A percentile compares a stretch with the other conserved stretches of the same genome.
These are phyloP conservation scores for Patella pellucida DNA, from an alignment of 2,888 invertebrate genomes.

Conservation along the genomic window DNA sequence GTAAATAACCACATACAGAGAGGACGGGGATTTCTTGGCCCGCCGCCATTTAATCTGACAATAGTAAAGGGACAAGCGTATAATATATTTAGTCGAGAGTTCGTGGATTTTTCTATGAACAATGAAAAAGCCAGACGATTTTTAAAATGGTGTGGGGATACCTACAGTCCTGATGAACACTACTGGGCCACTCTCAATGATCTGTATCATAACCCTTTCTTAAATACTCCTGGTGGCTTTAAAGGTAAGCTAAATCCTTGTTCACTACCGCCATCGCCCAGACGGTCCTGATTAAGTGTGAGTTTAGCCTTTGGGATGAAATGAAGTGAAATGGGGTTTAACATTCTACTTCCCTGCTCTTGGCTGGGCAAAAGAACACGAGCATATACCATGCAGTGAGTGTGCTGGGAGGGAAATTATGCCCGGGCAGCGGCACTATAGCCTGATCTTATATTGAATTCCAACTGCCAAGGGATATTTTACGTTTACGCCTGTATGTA, in stretches of 20 bases:
- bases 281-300: too few relatives aligned
- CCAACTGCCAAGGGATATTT: too few relatives aligned
- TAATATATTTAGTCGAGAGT: slow-evolving; percentile 49
- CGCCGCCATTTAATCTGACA: slow-evolving; percentile 44
- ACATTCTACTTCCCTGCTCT: too few relatives aligned
- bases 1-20: slow-evolving; percentile 31
- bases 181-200: slow-evolving; percentile 61
- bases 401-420: too few relatives aligned
- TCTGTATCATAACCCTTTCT: slow-evolving; percentile 46
- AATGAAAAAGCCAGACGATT: slow-evolving; percentile 42
- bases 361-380: too few relatives aligned
- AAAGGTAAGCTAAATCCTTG: slow-evolving; percentile 32
- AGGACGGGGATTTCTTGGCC: slow-evolving; percentile 32
- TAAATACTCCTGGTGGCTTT: slow-evolving; percentile 53
- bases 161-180: slow-evolving; percentile 61
- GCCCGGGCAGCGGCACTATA: too few relatives aligned
- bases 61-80: slow-evolving; percentile 59
- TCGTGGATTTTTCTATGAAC: slow-evolving; percentile 51
- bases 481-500: too few relatives aligned
- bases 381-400: too few relatives aligned
- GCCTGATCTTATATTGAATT: too few relatives aligned
- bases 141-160: slow-evolving; percentile 52
- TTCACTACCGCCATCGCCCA: too few relatives aligned
- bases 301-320: too few relatives aligned
- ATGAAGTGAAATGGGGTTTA: too few relatives aligned